Base-by-base conservation (phyloP, 2,888 invertebrate species). In the Thymelicus sylvestris region DNA sequence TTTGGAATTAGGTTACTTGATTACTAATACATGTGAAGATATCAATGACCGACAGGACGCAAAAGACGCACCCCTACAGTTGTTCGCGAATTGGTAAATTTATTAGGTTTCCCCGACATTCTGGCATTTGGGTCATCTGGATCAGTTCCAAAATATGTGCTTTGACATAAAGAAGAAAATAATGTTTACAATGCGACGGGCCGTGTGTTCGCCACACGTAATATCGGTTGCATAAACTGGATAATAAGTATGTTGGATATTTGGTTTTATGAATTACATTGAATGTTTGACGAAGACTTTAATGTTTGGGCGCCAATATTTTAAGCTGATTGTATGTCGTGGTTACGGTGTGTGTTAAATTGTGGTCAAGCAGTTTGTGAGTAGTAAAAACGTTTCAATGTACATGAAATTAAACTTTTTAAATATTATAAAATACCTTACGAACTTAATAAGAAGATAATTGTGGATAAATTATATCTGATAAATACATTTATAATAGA, bases 51-150 rank as follows among this genome's bases (percentile, higher is more conserved):
- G 50, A 57, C 63, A 75, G 71, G 71, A 76, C 67, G 75, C 76
- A 78, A 1, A 5, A 31, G 31, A 31, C 31, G 3, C 31, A 44
- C 75, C 79, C 80, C 76, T 77, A 73, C 72, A 76, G 75, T 75
- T 77, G 78, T 84, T 85, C 76, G 86, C 85, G 79, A 86, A 86
- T 84, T 81, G 82, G 83, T 81, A 81, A 83, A 82, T 82, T 86
- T 83, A 79, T 84, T 80, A 76, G 78, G 79, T 83, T 85, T 82
- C 77, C 74, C 76, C 79, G 76, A 83, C 80, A 81, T 83, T 79
- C 78, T 77, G 81, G 84, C 82, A 93, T 91, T 85, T 86, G 80
- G 93, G 93, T 90, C 92, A 87, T 81, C 89, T 93, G 93, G 92
- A 92, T 78, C 79, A 77, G 76, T 74, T 93, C 93, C 93, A 93